These are phyloP conservation scores for Pristiophorus japonicus DNA, from an alignment of 2,113 vertebrate species.

Conservation along the genomic window DNA sequence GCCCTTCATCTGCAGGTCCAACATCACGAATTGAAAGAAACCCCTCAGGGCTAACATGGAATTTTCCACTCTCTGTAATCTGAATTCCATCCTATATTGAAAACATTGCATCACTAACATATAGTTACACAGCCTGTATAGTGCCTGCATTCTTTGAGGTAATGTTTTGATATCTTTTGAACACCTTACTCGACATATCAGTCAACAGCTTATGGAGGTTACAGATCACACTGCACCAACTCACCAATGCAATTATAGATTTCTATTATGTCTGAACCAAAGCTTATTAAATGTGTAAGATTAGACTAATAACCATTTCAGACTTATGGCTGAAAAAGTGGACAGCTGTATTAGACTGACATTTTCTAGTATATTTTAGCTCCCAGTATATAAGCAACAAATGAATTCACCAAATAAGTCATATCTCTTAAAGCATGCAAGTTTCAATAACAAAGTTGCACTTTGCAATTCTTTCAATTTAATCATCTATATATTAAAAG, in stretches of 20 bases:
- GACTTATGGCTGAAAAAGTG: background rate
- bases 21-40: constrained; percentile 85
- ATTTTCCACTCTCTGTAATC: constrained; percentile 95
- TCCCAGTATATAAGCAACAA: background rate
- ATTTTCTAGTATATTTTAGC: background rate
- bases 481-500: background rate
- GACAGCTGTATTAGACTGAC: background rate
- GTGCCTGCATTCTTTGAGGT: background rate
- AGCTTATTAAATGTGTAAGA: background rate
- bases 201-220: background rate
- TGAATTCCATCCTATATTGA: constrained; percentile 82
- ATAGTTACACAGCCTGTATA: background rate
- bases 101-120: background rate
- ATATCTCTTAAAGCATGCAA: background rate
- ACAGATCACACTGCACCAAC: background rate
- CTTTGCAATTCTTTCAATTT: background rate
- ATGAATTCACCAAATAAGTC: background rate
- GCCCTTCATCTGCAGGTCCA: constrained; percentile 78
- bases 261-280: background rate
- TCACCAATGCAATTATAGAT: background rate
- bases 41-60: constrained; percentile 80
- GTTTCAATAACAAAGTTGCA: background rate
- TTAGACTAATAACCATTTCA: constrained; percentile 17
- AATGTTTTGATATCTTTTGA: background rate
- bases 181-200: background rate